phyloP scores from a whole-genome alignment of 1,140 invertebrate species.

The Bombus pascuorum region DNA sequence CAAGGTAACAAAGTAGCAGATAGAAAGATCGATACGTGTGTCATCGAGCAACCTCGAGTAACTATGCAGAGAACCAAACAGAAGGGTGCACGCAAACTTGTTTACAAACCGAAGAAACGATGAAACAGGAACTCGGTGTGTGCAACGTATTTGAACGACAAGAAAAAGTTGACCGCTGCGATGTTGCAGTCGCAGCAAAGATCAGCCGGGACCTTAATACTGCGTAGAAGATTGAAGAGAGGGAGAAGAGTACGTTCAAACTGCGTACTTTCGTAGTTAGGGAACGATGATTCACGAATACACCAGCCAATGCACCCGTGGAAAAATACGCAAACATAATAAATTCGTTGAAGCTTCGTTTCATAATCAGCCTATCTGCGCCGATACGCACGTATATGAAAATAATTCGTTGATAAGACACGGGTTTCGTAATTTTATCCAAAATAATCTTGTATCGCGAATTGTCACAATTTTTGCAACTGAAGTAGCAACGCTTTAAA shows the following conservation, averaged over 20 bases:
- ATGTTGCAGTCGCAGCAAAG: slow-evolving; percentile 29
- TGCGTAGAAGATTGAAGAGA: slow-evolving; percentile 46
- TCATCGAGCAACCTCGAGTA: neutral
- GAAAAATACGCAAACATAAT: slow-evolving; percentile 20
- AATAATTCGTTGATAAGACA: neutral
- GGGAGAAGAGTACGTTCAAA: slow-evolving; percentile 10
- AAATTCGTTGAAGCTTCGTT: neutral
- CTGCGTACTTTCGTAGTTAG: slow-evolving; percentile 53
- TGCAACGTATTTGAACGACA: neutral
- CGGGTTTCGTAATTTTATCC: neutral
- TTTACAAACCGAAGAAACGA: neutral
- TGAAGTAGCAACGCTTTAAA: too few species aligned
- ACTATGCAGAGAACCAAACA: neutral
- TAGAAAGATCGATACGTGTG: neutral
- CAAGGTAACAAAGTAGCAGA: neutral
- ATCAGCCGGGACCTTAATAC: slow-evolving; percentile 45
- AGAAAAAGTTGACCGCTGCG: slow-evolving; percentile 20
- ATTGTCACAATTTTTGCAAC: too few species aligned
- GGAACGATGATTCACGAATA: slow-evolving; percentile 48
- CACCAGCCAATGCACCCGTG: slow-evolving; percentile 21
- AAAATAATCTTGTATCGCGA: neutral
- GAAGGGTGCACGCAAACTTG: slow-evolving; percentile 14
- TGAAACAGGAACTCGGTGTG: neutral
- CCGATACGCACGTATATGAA: too few species aligned
- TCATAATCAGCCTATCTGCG: neutral